phyloP scores from a whole-genome alignment of 2,113 vertebrate species.

The Hoplias malabaricus region DNA sequence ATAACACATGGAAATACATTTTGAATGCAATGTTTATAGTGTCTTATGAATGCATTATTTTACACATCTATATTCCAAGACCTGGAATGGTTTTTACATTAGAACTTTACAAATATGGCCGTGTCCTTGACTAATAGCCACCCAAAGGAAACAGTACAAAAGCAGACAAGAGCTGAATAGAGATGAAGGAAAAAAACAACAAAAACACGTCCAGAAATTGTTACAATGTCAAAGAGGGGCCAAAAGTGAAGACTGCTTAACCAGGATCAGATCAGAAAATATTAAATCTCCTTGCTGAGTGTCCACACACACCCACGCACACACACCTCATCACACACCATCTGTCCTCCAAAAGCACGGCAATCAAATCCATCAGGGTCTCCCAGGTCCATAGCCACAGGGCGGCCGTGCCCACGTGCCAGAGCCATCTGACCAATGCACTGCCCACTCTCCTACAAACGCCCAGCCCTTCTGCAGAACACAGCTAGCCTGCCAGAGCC shows the following conservation, averaged over 20 bases:
- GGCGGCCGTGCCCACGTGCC: constrained; percentile 53
- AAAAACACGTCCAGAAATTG: constrained; percentile 30
- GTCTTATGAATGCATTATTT: constrained; percentile 7
- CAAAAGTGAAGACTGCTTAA: constrained; percentile 42
- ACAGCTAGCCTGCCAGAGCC: constrained; percentile 2
- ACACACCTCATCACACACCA: constrained; percentile 62
- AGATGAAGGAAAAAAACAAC: too few relatives aligned
- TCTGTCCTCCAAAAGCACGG: constrained; percentile 69
- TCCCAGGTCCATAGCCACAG: constrained; percentile 55
- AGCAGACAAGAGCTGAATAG: constrained; percentile 8
- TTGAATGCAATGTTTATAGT: too few relatives aligned
- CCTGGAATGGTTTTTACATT: too few relatives aligned
- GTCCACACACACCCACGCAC: constrained; percentile 35
- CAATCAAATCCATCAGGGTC: constrained; percentile 69
- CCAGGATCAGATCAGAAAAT: constrained; percentile 64
- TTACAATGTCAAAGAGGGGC: not conserved
- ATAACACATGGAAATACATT: too few relatives aligned
- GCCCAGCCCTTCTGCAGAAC: constrained; percentile 20
- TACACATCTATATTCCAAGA: too few relatives aligned
- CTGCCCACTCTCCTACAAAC: constrained; percentile 13
- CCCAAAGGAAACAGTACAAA: not conserved
- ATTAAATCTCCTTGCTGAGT: constrained; percentile 70
- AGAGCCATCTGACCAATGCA: constrained; percentile 50
- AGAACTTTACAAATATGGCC: constrained; percentile 17
- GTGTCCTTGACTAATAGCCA: constrained; percentile 19